A percentile compares a stretch with the other conserved stretches of the same genome.
These are phyloP conservation scores for Cervus canadensis DNA, from an alignment of 2,113 vertebrate genomes.

Conservation along the genomic window DNA sequence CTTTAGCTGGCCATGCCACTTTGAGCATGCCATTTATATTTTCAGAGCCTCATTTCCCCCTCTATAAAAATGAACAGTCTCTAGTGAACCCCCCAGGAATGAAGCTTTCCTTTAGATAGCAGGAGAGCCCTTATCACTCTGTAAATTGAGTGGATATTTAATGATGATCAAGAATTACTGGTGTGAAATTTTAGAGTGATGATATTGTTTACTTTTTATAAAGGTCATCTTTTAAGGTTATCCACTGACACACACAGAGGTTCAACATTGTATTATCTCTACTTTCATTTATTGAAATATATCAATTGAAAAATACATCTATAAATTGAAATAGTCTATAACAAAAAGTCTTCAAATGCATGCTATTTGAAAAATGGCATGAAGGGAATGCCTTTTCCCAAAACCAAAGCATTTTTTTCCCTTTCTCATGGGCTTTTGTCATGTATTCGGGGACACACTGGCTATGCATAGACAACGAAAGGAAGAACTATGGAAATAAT, in stretches of 20 bases:
- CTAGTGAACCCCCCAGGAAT: background rate
- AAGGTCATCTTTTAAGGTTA: background rate
- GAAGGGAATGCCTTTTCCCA: background rate
- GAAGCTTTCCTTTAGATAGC: background rate
- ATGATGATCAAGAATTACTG: background rate
- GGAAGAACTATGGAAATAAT: conserved; percentile 62
- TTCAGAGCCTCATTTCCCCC: background rate
- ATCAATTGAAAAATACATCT: background rate
- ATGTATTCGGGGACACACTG: conserved; percentile 69
- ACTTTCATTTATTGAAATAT: background rate
- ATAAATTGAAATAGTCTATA: background rate
- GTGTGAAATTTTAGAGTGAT: background rate
- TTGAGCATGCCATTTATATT: background rate
- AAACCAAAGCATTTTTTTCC: background rate
- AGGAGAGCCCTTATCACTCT: background rate
- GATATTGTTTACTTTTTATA: background rate
- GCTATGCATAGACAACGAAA: conserved; percentile 67
- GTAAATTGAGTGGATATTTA: background rate
- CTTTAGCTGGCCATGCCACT: background rate
- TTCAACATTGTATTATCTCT: background rate
- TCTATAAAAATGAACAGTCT: background rate
- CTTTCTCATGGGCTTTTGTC: conserved; percentile 46
- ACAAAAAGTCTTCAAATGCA: background rate
- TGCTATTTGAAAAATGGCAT: background rate
- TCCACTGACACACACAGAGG: rapidly evolving